phyloP scores from a whole-genome alignment of 2,888 invertebrate genomes.

The Vanessa cardui region DNA sequence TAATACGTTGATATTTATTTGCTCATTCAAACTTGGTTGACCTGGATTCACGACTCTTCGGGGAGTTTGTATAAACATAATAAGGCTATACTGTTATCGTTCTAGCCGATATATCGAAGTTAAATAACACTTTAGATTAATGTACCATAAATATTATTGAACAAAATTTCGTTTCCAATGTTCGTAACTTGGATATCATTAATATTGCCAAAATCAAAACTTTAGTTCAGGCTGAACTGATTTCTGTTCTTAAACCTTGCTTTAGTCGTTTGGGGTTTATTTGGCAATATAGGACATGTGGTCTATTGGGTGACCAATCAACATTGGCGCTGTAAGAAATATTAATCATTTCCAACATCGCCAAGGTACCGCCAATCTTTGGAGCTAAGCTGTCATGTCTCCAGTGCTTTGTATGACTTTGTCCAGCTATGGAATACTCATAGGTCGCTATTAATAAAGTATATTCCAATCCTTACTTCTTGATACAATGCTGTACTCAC shows the following conservation, averaged over 20 bases:
- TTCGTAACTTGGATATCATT: neutral
- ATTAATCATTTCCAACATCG: too few species aligned
- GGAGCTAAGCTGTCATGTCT: too few species aligned
- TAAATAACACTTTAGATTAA: conserved; percentile 22
- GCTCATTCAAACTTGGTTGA: conserved; percentile 32
- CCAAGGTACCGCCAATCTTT: too few species aligned
- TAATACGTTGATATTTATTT: conserved; percentile 30
- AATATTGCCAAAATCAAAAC: neutral
- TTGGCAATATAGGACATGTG: neutral
- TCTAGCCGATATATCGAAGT: conserved; percentile 6
- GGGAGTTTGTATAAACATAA: conserved; percentile 35
- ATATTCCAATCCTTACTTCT: too few species aligned
- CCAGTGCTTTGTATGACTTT: too few species aligned
- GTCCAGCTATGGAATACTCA: too few species aligned
- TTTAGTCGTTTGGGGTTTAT: neutral
- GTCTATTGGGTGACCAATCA: too few species aligned
- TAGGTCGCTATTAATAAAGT: too few species aligned
- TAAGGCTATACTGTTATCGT: conserved; percentile 30
- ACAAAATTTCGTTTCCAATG: neutral
- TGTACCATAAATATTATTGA: conserved; percentile 14
- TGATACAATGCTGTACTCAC: too few species aligned
- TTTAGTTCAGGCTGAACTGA: neutral
- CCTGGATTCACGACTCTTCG: conserved; percentile 36
- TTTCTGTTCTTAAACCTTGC: neutral
- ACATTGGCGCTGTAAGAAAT: neutral